Evolutionary conservation across 2,797 vertebrate genomes (phyloP), one percentile per base, ranked within the genome.

Genomic region (Esox masquinongy): DNA sequence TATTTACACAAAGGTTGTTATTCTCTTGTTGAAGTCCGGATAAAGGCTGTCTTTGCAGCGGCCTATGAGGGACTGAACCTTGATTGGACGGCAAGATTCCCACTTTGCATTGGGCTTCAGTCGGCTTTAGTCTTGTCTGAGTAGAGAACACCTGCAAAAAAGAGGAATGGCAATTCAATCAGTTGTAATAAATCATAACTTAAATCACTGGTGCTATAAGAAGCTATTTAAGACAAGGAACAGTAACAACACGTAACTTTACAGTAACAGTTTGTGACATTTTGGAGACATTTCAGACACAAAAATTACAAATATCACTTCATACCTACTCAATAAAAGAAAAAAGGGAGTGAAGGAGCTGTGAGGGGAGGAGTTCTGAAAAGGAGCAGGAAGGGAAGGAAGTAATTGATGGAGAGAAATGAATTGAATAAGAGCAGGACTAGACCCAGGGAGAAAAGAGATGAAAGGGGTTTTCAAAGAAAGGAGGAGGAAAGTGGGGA

Each of bases 101-200:
- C 47, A 34, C 16, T 74, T 22, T 3, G 6, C 47, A 29, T 68
- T 49, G 14, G 36, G 24, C n/a, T 75, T 88, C 82, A 88, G 67
- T 88, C 83, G n/a, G 70, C 61, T 83, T 88, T 88, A 53, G 77
- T 64, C 71, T 88, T 88, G 51, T 76, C 74, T 56, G 80, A 75
- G 53, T 84, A 77, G 34, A 69, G 19, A 43, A 59, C 66, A 79
- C 82, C 86, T 86, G 50, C 67, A 17, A 68, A 5, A 78, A 74
- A 82, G 17, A 70, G 77, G 12, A 47, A 69, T 31, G 5, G 22
- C 9, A 24, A n/a, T 56, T 19, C 53, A 59, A 59, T 56, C 53
- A n/a, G 19, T 19, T 9, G 22, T 56, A 56, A 22, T n/a, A 19
- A 56, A n/a, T 7, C n/a, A 56, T 56, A 11, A n/a, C 53, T n/a